Percentiles rank a stretch among this genome's conserved stretches.
Conservation (phyloP, 2,797 vertebrate genomes). For the Halcyon badia region DNA sequence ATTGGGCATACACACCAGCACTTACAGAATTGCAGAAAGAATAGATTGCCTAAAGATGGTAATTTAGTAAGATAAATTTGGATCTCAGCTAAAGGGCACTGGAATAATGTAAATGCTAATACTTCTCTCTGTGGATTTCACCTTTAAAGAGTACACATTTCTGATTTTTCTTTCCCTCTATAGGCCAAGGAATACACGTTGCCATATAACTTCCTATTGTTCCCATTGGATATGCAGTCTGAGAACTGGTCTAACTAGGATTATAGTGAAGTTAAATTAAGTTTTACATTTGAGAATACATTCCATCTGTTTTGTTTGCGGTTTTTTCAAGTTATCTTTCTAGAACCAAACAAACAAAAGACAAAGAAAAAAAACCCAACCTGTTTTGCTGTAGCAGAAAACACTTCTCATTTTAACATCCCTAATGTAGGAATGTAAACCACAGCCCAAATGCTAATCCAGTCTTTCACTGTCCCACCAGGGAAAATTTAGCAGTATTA, state of each 20-base stretch:
- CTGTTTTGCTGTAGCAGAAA: neutral
- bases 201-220: neutral
- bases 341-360: neutral
- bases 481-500: neutral
- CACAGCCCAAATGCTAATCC: neutral
- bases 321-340: neutral
- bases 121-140: slow-evolving; percentile 6
- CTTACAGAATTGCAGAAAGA: neutral
- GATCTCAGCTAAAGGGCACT: slow-evolving; percentile 12
- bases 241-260: neutral
- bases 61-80: slow-evolving; percentile 20
- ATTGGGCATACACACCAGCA: neutral
- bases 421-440: neutral
- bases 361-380: neutral
- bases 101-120: slow-evolving; percentile 18
- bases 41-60: neutral
- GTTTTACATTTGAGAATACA: neutral
- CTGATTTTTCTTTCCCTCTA: neutral
- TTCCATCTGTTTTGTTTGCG: neutral
- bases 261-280: neutral
- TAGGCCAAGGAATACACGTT: neutral
- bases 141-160: slow-evolving; percentile 21
- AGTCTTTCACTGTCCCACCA: neutral
- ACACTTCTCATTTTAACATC: neutral
- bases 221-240: neutral